Evolutionary conservation across 2,113 vertebrate genomes (phyloP).

Genomic region (Mormyrus iriodes): DNA sequence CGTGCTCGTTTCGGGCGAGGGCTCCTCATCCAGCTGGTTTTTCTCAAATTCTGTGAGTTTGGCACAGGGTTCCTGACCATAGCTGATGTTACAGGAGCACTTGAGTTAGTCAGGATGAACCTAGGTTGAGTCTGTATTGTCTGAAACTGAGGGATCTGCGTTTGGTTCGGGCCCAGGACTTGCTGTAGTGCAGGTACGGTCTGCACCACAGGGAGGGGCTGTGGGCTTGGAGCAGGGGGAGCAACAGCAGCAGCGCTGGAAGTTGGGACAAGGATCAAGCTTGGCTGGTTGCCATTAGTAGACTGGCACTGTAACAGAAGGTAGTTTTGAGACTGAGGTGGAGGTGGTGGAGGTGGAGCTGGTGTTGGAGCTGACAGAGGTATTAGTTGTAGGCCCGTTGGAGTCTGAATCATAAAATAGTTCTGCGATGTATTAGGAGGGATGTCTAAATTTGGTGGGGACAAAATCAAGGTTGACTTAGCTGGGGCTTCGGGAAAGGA

Average conservation of each 20-base stretch:
- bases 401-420: constrained; percentile 76
- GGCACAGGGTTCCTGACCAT: constrained; percentile 44
- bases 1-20: constrained; percentile 56
- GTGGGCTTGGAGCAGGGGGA: constrained; percentile 46
- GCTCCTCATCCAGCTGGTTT: constrained; percentile 47
- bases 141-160: constrained; percentile 54
- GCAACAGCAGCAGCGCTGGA: constrained; percentile 36
- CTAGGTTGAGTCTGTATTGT: constrained; percentile 60
- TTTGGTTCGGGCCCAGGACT: constrained; percentile 53
- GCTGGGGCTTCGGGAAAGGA: constrained; percentile 62
- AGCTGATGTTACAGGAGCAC: constrained; percentile 34
- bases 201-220: constrained; percentile 55
- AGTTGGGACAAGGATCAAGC: constrained; percentile 60
- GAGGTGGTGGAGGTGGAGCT: constrained; percentile 45
- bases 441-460: constrained; percentile 63
- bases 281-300: constrained; percentile 55
- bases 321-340: constrained; percentile 57
- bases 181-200: constrained; percentile 56
- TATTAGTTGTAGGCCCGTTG: constrained; percentile 78
- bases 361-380: constrained; percentile 66
- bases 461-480: constrained; percentile 65
- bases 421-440: constrained; percentile 69
- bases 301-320: constrained; percentile 65
- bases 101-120: constrained; percentile 53
- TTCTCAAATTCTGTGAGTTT: constrained; percentile 57